Base-by-base conservation (phyloP, 2,113 vertebrate species). In the Oreochromis aureus region DNA sequence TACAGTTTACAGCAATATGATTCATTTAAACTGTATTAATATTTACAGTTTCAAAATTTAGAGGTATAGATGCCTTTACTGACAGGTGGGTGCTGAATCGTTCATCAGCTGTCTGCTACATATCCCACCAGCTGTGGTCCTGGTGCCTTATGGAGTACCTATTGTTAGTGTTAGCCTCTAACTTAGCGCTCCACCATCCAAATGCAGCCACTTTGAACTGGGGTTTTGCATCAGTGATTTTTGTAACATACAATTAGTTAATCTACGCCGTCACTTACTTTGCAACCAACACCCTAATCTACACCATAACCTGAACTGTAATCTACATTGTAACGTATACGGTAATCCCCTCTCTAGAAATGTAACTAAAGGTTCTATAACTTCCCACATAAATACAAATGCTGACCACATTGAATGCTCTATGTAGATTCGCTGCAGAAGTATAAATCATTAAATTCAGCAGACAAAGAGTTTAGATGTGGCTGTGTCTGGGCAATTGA, bases 211-310 rank as follows among this genome's bases (percentile, higher is more conserved):
- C 24, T 19, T 51, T 48, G 3, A 48, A 78, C 71, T 51, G 44
- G 10, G 16, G 71, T 78, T 78, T 76, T 51, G 27, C 2, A 13
- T 69, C 19, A 8, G 19, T 39, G 11, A 39, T 13, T 69, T 66
- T 69, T 69, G 61, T 39, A 39, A 39, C 19, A 8, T 39, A 66
- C 34, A 48, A 15, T 18, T 27, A 27, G 27, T 24, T 48, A 76
- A 76, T 9, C 41, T 19, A 30, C 1, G 3, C 6, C 11, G 15
- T 7, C 24, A 76, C 71, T 24, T 76, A 76, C 22, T 48, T 27
- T 0, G 0, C 39, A 73, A 27, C 22, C 22, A 46, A 71, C n/a
- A 71, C 13, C 13, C n/a, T 46, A 44, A 44, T 10, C 22, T 73
- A 24, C 13, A 71, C 22, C 12, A 16, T 22, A 44, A 44, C 69